Evolutionary conservation across 1,140 invertebrate species (phyloP), one percentile per base, ranked within the genome.

Genomic region (Homarus americanus): DNA sequence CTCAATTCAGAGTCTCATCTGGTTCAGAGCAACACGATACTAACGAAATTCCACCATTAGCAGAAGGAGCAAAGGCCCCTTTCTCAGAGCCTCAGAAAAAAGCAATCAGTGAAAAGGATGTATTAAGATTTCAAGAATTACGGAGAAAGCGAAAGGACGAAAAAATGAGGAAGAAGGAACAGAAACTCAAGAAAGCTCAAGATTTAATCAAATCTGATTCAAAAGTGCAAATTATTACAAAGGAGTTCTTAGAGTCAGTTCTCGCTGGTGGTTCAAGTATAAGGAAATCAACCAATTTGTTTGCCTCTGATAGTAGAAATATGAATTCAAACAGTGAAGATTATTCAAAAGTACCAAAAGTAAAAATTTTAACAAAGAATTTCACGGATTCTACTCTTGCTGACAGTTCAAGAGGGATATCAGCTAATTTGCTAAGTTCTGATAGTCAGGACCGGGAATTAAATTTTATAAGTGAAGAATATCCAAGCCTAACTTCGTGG

Each of bases 151-250:
- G 28, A 49, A 79, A 79, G 76, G 76, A 79, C 44, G 76, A 79
- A 49, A 79, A 79, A n/a, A 79, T 79, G 76, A 69, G 63, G 63
- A 69, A 32, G 32, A 69, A 32, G 28, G 63, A 69, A 69, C n/a
- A 69, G 63, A 79, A 79, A 79, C 40, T 79, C 24, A 32, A 32
- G 40, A 79, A 79, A 44, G 76, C 76, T 79, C 76, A n/a, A 4
- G 76, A 79, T 2, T 28, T 79, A 36, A 79, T 44, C 24, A 79
- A 44, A 36, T 36, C n/a, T 10, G 76, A 79, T n/a, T 79, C 76
- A 20, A 79, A 79, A 49, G 40, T 79, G 7, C 28, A 12, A 12
- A 38, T 79, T n/a, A 79, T 79, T n/a, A 79, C 76, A 44, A 79
- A 44, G 24, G 76, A 41, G 28, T 79, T 79, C 24, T 44, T 79